Percentiles rank a stretch among this genome's conserved stretches.
Evolutionary conservation across 2,113 vertebrate genomes (phyloP).

Genomic region (Canis aureus): DNA sequence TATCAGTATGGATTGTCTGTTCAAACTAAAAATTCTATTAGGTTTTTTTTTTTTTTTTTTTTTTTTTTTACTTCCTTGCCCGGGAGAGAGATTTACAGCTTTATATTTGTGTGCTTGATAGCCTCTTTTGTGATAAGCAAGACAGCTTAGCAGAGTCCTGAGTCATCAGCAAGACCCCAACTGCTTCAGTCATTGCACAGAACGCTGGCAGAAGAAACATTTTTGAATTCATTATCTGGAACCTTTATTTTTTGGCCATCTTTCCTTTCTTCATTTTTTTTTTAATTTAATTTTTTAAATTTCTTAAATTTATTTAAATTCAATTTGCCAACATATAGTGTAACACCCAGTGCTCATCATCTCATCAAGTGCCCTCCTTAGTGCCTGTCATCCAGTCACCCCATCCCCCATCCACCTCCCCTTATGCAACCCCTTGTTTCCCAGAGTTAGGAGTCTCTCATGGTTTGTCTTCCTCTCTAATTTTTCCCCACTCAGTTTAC

Average conservation of each 20-base stretch:
- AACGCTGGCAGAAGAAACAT: not conserved
- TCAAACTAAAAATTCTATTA: slow-evolving; percentile 12
- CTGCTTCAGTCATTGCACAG: not conserved
- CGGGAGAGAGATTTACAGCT: not conserved
- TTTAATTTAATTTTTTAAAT: too few relatives aligned
- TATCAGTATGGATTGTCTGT: not conserved
- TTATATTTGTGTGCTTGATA: not conserved
- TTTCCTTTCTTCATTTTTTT: not conserved
- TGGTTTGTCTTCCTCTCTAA: too few relatives aligned
- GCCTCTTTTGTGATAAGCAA: not conserved
- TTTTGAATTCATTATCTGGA: slow-evolving; percentile 5
- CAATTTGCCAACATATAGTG: too few relatives aligned
- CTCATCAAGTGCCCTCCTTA: too few relatives aligned
- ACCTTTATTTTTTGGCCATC: not conserved
- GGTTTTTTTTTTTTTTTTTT: not conserved
- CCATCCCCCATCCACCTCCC: too few relatives aligned
- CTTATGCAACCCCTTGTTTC: too few relatives aligned
- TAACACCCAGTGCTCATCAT: too few relatives aligned
- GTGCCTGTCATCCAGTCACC: too few relatives aligned
- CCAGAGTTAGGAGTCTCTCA: too few relatives aligned
- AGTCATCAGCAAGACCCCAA: not conserved
- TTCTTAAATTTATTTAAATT: too few relatives aligned
- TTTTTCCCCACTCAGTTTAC: too few relatives aligned
- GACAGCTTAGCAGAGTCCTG: not conserved
- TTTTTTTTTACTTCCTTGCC: not conserved